These are phyloP conservation scores for Camponotus fellah DNA, from an alignment of 2,888 invertebrate species.

Conservation along the genomic window DNA sequence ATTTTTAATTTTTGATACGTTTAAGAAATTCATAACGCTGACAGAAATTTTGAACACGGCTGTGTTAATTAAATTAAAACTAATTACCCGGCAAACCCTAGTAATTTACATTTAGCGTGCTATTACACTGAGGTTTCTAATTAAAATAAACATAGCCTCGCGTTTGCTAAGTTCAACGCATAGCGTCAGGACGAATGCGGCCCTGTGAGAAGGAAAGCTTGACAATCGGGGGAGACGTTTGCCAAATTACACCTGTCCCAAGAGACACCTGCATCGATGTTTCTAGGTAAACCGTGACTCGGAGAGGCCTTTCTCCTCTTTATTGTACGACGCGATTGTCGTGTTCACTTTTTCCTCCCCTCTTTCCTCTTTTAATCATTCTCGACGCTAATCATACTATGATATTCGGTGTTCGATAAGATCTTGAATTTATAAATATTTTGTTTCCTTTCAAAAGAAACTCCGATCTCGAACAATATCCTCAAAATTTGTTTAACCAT, in stretches of 20 bases:
- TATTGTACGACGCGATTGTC: constrained; percentile 68
- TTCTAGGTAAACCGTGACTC: constrained; percentile 76
- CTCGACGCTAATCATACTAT: neutral
- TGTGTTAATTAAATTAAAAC: constrained; percentile 49
- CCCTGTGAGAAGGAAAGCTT: constrained; percentile 52
- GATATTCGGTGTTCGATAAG: neutral
- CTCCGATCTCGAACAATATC: neutral
- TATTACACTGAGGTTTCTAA: constrained; percentile 49
- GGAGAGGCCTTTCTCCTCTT: constrained; percentile 58
- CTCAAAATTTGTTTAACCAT: neutral
- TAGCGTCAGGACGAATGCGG: constrained; percentile 11
- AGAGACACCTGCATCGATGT: constrained; percentile 76
- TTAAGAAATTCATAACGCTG: constrained; percentile 42
- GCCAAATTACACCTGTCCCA: constrained; percentile 80
- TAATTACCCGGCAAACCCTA: constrained; percentile 38
- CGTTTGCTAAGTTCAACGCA: constrained; percentile 37
- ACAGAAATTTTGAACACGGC: constrained; percentile 14
- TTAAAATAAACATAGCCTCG: constrained; percentile 52
- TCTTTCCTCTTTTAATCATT: constrained; percentile 47
- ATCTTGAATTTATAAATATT: neutral
- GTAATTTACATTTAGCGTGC: constrained; percentile 51
- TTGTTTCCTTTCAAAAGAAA: neutral
- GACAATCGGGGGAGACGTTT: constrained; percentile 64
- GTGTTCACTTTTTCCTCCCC: constrained; percentile 31
- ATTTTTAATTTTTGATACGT: constrained; percentile 21